Percentiles rank a stretch among this genome's conserved stretches.
phyloP scores from a whole-genome alignment of 2,888 invertebrate genomes.

The Steinernema hermaphroditum region DNA sequence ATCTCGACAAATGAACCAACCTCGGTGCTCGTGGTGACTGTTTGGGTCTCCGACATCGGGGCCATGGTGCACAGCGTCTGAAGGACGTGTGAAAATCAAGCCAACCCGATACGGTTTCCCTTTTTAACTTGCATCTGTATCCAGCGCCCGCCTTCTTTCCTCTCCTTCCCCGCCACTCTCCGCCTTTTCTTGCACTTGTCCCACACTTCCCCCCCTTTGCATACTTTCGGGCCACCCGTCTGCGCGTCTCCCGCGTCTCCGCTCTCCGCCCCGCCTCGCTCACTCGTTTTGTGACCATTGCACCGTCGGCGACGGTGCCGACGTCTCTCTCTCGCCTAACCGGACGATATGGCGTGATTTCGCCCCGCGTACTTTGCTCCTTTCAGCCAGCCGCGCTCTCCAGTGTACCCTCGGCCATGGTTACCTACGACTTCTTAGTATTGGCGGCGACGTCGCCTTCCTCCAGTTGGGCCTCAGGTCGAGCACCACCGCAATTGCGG shows the following conservation, averaged over 20 bases:
- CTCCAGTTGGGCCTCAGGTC: neutral
- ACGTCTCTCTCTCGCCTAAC: neutral
- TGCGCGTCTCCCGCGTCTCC: conserved; percentile 1
- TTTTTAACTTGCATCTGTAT: conserved; percentile 28
- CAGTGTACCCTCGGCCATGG: neutral
- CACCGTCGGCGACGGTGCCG: neutral
- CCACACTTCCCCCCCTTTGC: conserved; percentile 8
- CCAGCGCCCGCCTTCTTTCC: conserved; percentile 4
- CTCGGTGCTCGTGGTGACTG: conserved; percentile 10
- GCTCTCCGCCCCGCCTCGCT: neutral
- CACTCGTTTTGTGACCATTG: conserved; percentile 27
- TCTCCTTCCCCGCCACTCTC: neutral
- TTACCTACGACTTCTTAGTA: neutral
- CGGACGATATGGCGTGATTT: conserved; percentile 30
- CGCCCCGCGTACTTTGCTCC: conserved; percentile 42
- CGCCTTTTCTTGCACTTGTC: conserved; percentile 26
- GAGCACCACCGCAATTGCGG: neutral
- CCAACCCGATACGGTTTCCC: conserved; percentile 22
- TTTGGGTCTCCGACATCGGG: conserved; percentile 24
- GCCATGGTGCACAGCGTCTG: conserved; percentile 28
- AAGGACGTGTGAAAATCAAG: conserved; percentile 24
- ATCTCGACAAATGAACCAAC: neutral
- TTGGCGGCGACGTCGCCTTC: too few relatives aligned
- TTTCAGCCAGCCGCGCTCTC: conserved; percentile 45
- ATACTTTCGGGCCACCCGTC: conserved; percentile 26